A percentile compares a stretch with the other conserved stretches of the same genome.
Conservation (phyloP, 2,797 vertebrate genomes). For the Sebastes baramenuke region DNA sequence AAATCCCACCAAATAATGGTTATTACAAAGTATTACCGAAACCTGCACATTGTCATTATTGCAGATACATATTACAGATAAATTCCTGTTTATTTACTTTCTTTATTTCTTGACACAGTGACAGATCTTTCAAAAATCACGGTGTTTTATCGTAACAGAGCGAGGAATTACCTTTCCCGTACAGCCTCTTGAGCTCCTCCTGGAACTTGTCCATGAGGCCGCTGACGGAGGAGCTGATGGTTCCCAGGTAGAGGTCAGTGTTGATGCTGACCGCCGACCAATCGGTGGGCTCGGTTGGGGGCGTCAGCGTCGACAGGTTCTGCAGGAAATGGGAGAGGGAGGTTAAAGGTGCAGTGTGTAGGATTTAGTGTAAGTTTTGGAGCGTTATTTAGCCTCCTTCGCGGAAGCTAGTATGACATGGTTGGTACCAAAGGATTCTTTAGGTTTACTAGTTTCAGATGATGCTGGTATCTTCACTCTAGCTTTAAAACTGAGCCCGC, state of each 20-base stretch:
- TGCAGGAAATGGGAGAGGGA: conserved; percentile 22
- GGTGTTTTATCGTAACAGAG: neutral
- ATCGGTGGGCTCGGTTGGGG: conserved; percentile 70
- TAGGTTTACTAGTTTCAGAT: too few species aligned
- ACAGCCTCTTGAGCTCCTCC: conserved; percentile 79
- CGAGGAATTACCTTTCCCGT: conserved; percentile 76
- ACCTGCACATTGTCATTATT: too few species aligned
- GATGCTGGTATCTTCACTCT: too few species aligned
- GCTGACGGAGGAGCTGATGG: conserved; percentile 79
- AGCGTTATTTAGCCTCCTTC: too few species aligned
- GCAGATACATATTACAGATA: neutral
- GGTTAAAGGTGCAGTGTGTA: neutral
- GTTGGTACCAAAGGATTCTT: too few species aligned
- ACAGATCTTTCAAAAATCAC: neutral
- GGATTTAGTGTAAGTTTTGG: too few species aligned
- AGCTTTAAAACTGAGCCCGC: too few species aligned
- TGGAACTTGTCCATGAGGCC: conserved; percentile 78
- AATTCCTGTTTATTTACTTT: neutral
- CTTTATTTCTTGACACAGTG: neutral
- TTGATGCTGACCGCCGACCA: conserved; percentile 80
- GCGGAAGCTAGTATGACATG: too few species aligned
- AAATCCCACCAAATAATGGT: neutral
- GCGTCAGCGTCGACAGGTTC: conserved; percentile 62
- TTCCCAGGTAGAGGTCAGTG: conserved; percentile 82
- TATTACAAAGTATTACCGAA: too few species aligned